Conservation (phyloP, 2,113 vertebrate genomes). For the Lepidothrix coronata region DNA sequence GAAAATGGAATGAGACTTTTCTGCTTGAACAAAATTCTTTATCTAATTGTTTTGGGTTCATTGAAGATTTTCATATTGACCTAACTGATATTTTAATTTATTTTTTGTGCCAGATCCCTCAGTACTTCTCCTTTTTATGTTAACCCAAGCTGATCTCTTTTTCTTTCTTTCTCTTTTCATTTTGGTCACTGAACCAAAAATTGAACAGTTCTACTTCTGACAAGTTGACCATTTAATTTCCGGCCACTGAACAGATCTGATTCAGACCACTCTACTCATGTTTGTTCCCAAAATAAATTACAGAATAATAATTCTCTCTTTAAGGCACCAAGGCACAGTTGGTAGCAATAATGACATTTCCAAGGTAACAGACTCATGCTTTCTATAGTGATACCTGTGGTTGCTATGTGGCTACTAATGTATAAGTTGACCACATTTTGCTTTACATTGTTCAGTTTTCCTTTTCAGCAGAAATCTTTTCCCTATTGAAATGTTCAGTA, state of each 20-base stretch:
- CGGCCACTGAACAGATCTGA: slow-evolving; percentile 60
- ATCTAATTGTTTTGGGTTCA: slow-evolving; percentile 49
- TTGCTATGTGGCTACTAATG: background rate
- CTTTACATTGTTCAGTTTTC: background rate
- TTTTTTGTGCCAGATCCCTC: background rate
- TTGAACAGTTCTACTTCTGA: slow-evolving; percentile 48
- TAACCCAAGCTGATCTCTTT: slow-evolving; percentile 33
- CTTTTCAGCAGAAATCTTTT: background rate
- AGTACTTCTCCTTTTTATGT: slow-evolving; percentile 32
- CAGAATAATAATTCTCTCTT: background rate
- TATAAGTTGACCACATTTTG: background rate
- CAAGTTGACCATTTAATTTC: slow-evolving; percentile 68
- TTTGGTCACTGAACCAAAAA: slow-evolving; percentile 67
- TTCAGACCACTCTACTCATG: background rate
- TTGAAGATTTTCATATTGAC: slow-evolving; percentile 58
- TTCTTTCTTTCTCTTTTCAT: slow-evolving; percentile 59
- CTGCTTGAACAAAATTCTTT: slow-evolving; percentile 46
- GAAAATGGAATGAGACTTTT: slow-evolving; percentile 20
- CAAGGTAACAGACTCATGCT: background rate
- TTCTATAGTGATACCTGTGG: background rate
- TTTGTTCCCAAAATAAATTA: slow-evolving; percentile 57
- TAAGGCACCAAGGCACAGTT: background rate
- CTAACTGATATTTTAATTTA: slow-evolving; percentile 55
- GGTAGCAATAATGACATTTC: background rate
- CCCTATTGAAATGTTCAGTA: background rate